Evolutionary conservation across 2,888 invertebrate species (phyloP).

Genomic region (Pomacea canaliculata): DNA sequence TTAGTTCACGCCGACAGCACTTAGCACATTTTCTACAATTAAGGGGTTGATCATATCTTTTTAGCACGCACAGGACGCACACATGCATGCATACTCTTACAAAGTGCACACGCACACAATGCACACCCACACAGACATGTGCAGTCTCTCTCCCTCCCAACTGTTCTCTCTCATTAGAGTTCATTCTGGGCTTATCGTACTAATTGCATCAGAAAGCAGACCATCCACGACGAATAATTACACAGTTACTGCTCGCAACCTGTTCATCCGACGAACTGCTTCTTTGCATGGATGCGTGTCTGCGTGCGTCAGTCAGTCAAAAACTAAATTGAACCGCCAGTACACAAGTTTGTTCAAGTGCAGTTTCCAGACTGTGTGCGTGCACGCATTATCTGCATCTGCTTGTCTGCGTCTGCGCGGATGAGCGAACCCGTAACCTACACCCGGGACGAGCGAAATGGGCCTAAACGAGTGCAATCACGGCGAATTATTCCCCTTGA

Average conservation of each 20-base stretch:
- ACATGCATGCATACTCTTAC: not conserved
- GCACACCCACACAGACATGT: not conserved
- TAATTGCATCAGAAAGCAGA: too few relatives aligned
- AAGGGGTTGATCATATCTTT: not conserved
- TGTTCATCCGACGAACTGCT: not conserved
- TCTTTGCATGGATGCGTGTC: not conserved
- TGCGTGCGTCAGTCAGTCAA: not conserved
- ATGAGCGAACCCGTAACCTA: too few relatives aligned
- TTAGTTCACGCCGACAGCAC: not conserved
- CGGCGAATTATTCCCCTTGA: too few relatives aligned
- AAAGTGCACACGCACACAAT: not conserved
- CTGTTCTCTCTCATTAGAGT: too few relatives aligned
- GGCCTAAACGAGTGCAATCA: too few relatives aligned
- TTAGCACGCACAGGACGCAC: not conserved
- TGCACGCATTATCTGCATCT: not conserved
- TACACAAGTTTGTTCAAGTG: too few relatives aligned
- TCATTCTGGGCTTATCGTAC: too few relatives aligned
- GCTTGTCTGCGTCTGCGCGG: too few relatives aligned
- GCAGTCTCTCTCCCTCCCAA: not conserved
- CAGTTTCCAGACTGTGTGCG: not conserved
- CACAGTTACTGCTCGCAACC: not conserved
- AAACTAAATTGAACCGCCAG: too few relatives aligned
- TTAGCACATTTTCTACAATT: not conserved
- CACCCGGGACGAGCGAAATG: too few relatives aligned
- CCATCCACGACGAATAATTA: not conserved